phyloP scores from a whole-genome alignment of 2,113 vertebrate species.

The Aramus guarauna region DNA sequence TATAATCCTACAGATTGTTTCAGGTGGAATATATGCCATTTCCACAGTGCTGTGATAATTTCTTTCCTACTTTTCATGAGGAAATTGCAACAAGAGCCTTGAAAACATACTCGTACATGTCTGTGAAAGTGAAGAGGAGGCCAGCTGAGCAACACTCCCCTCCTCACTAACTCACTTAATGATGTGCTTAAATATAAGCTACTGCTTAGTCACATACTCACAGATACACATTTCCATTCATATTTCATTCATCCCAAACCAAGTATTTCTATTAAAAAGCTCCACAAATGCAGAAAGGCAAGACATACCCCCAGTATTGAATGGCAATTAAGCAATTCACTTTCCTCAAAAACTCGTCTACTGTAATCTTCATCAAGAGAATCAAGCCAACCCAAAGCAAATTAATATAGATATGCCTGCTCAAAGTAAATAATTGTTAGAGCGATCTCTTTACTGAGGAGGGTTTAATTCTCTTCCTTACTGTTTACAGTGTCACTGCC shows the following conservation, averaged over 20 bases:
- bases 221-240: not conserved
- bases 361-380: slow-evolving; percentile 62
- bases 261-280: not conserved
- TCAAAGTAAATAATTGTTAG: slow-evolving; percentile 53
- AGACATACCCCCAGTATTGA: not conserved
- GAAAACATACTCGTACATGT: not conserved
- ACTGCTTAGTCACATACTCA: not conserved
- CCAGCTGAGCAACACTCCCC: not conserved
- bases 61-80: not conserved
- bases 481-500: not conserved
- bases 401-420: slow-evolving; percentile 45
- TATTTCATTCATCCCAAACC: not conserved
- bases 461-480: not conserved
- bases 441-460: not conserved
- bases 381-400: slow-evolving; percentile 37
- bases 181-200: not conserved
- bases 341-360: slow-evolving; percentile 33
- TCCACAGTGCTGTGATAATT: not conserved
- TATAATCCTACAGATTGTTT: not conserved
- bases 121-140: not conserved
- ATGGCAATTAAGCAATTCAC: slow-evolving; percentile 41
- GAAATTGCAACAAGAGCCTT: not conserved
- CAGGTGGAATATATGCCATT: not conserved
- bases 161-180: not conserved
- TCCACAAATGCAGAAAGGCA: not conserved